A percentile compares a stretch with the other conserved stretches of the same genome.
phyloP scores from a whole-genome alignment of 2,797 vertebrate species.

The Sebastes flavidus region DNA sequence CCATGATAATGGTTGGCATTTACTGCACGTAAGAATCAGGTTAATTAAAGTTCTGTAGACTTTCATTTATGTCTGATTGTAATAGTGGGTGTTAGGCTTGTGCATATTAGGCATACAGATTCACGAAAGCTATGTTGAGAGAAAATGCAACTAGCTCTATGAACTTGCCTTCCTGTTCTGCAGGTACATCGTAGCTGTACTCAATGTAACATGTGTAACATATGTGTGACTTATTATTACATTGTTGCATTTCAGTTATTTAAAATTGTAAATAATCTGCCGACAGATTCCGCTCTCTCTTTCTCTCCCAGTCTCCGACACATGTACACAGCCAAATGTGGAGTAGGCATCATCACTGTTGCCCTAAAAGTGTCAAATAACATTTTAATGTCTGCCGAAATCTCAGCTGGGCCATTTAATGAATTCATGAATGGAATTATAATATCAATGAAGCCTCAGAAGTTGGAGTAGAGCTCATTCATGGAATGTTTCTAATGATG shows the following conservation, averaged over 20 bases:
- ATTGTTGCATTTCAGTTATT: background rate
- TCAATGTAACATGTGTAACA: background rate
- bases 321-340: constrained; percentile 34
- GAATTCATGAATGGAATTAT: constrained; percentile 63
- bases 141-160: background rate
- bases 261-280: background rate
- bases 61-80: constrained; percentile 7
- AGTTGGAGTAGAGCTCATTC: constrained; percentile 36
- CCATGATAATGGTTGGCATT: constrained; percentile 12
- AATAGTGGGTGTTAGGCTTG: background rate
- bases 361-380: constrained; percentile 68
- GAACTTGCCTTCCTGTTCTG: background rate
- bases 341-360: constrained; percentile 33
- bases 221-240: background rate
- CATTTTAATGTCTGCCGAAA: constrained; percentile 52
- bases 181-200: background rate
- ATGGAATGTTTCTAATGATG: constrained; percentile 10
- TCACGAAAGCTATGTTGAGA: background rate
- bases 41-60: constrained; percentile 24
- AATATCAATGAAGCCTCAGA: constrained; percentile 24
- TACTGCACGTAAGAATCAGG: constrained; percentile 3
- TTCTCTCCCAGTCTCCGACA: background rate
- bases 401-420: constrained; percentile 41
- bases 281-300: background rate
- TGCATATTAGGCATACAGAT: background rate